Evolutionary conservation across 2,888 invertebrate species (phyloP).

Genomic region (Herminia tarsipennalis): DNA sequence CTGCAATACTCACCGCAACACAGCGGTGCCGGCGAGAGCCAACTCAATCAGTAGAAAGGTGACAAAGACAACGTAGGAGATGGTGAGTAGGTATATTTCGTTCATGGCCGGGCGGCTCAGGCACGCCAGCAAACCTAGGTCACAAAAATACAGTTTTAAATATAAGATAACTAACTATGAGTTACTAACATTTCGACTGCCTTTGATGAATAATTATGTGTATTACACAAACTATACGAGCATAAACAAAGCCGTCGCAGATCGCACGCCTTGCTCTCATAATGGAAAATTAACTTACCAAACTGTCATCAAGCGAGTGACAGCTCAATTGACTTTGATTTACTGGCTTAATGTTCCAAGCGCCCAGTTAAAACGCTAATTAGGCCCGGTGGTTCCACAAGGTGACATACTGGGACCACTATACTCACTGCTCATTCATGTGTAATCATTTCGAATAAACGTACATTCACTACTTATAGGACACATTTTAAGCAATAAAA

Average conservation of each 20-base stretch:
- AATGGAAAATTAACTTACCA: not conserved
- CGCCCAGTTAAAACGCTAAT: too few relatives aligned
- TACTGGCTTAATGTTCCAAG: not conserved
- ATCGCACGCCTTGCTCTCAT: not conserved
- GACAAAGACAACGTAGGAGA: conserved; percentile 93
- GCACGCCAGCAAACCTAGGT: conserved; percentile 91
- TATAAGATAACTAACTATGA: too few relatives aligned
- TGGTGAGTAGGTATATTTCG: conserved; percentile 93
- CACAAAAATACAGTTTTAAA: too few relatives aligned
- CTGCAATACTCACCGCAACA: conserved; percentile 62
- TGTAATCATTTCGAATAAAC: too few relatives aligned
- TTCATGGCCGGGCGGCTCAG: conserved; percentile 94
- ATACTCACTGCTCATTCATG: too few relatives aligned
- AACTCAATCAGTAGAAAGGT: conserved; percentile 91
- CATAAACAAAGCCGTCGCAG: too few relatives aligned
- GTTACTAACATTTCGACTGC: too few relatives aligned
- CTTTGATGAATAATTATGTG: too few relatives aligned
- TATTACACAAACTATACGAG: too few relatives aligned
- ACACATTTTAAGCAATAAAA: too few relatives aligned
- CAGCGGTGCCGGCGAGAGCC: conserved; percentile 78
- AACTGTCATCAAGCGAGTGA: not conserved
- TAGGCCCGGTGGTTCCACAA: not conserved
- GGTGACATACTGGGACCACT: not conserved
- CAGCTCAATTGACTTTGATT: not conserved
- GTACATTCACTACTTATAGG: too few relatives aligned